Evolutionary conservation across 2,888 invertebrate species (phyloP).

Genomic region (Anthrax anthrax): DNA sequence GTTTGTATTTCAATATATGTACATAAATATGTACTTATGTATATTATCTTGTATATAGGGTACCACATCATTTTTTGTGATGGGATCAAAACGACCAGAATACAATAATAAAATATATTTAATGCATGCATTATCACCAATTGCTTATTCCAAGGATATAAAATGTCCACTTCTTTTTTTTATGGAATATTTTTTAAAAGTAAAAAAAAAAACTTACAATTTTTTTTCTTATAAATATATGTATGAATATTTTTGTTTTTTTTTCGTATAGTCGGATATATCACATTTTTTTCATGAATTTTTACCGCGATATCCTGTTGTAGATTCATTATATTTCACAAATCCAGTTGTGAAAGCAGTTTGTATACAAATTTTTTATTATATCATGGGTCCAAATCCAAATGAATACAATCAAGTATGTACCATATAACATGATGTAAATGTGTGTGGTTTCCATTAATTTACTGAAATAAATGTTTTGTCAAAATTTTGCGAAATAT

Average conservation of each 20-base stretch:
- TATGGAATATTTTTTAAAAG: not conserved
- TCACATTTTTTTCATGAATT: not conserved
- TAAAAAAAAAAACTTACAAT: not conserved
- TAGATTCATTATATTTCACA: not conserved
- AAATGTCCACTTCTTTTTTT: conserved; percentile 19
- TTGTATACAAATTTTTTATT: not conserved
- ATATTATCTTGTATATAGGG: conserved; percentile 29
- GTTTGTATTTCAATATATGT: conserved; percentile 15
- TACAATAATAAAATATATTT: conserved; percentile 40
- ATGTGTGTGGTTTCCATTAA: not conserved
- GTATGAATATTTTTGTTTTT: not conserved
- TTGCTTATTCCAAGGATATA: conserved; percentile 33
- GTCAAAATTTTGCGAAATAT: too few species aligned
- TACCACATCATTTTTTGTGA: conserved; percentile 34
- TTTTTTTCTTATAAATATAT: too few species aligned
- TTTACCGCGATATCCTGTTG: not conserved
- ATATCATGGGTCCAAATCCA: not conserved
- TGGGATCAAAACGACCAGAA: conserved; percentile 34
- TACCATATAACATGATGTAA: not conserved
- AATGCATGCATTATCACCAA: conserved; percentile 39
- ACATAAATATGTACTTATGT: too few species aligned
- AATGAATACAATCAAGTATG: not conserved
- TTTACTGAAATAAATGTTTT: too few species aligned
- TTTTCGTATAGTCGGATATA: not conserved
- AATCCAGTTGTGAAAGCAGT: not conserved